Base-by-base conservation (phyloP, 2,888 invertebrate species). In the Brachycybe producta region DNA sequence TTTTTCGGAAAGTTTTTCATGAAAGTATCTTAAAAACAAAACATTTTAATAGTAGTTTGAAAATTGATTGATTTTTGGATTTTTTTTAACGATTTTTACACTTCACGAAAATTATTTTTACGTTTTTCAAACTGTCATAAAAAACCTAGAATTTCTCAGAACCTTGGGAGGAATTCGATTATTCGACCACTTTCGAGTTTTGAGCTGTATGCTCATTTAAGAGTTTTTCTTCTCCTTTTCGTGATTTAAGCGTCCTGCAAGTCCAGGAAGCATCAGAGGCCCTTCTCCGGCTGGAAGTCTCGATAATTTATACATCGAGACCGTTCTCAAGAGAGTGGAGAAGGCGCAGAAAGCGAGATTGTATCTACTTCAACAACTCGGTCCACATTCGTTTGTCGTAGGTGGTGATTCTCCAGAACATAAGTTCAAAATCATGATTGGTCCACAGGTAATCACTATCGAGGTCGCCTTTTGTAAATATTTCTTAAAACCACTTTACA, bases 371-470 rank as follows among this genome's bases (percentile, higher is more conserved):
- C 68, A 69, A 52, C 69, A 69, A 59, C 64, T 62, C 46, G 69
- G 69, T 40, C 70, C 70, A 24, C 67, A 69, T 59, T 68, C 68
- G 21, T 70, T 70, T 58, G 62, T 66, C 27, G 67, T 70, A 45
- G 61, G 58, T 17, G 69, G 68, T 24, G 70, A 70, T 56, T 67
- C 67, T 5, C 68, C 68, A 13, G 65, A 65, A 49, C 67, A 69
- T 58, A 68, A 69, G 57, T 69, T 66, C 58, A 61, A 64, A 50
- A 68, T 70, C 49, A 67, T 68, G 56, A 68, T 70, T 56, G 70
- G 70, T 27, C 67, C 69, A 28, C 69, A 70, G 66, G 68, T 68
- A 11, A 32, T 11, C n/a, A 32, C n/a, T 32, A 32, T 32, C 11
- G n/a, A n/a, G 11, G 32, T 32, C 32, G 32, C 32, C 7, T 41